Evolutionary conservation across 2,113 vertebrate species (phyloP).

Genomic region (Hoplias malabaricus): DNA sequence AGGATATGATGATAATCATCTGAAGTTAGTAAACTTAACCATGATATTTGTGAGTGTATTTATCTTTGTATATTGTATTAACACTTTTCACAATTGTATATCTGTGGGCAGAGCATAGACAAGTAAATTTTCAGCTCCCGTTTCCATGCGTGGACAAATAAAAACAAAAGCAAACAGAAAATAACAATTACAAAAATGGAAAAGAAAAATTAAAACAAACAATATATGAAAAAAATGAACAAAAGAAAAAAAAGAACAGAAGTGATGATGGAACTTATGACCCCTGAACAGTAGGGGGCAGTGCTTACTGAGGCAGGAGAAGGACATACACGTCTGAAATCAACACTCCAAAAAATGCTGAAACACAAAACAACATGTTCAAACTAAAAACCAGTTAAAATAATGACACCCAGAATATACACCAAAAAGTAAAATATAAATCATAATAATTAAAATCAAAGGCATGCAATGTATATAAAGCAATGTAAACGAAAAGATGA

Average conservation of each 20-base stretch:
- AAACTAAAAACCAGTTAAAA: slow-evolving; percentile 70
- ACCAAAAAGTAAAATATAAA: slow-evolving; percentile 39
- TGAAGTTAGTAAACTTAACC: too few relatives aligned
- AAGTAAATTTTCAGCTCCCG: too few relatives aligned
- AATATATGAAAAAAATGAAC: too few relatives aligned
- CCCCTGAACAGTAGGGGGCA: slow-evolving; percentile 71
- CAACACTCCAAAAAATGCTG: slow-evolving; percentile 82
- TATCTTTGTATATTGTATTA: too few relatives aligned
- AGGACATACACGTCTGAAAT: slow-evolving; percentile 88
- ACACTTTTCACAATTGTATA: not conserved
- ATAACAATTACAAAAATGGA: too few relatives aligned
- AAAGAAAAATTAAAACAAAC: too few relatives aligned
- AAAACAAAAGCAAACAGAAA: too few relatives aligned
- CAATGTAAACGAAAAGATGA: not conserved
- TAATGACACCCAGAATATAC: slow-evolving; percentile 56
- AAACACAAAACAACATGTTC: slow-evolving; percentile 80
- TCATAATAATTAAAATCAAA: slow-evolving; percentile 13
- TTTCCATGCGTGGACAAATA: too few relatives aligned
- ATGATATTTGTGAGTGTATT: too few relatives aligned
- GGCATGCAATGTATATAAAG: slow-evolving; percentile 23
- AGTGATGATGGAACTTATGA: slow-evolving; percentile 75
- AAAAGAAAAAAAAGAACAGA: not conserved
- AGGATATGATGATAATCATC: too few relatives aligned
- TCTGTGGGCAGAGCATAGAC: not conserved
- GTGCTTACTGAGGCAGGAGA: slow-evolving; percentile 69